These are phyloP conservation scores for Lepus timidus DNA, from an alignment of 2,113 vertebrate species.

Conservation along the genomic window DNA sequence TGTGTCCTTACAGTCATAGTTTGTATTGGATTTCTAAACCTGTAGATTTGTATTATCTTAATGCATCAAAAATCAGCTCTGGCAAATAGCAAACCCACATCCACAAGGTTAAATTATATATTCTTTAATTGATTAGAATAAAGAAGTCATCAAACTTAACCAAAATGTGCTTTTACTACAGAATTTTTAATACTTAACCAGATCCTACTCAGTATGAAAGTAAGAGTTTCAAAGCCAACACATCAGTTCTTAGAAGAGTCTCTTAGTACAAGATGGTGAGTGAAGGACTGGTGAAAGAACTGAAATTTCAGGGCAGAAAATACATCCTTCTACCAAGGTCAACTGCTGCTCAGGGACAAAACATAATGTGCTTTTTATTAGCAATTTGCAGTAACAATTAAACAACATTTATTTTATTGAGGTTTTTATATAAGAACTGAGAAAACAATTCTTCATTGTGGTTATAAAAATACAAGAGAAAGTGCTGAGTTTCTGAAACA, in stretches of 20 bases:
- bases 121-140: slow-evolving; percentile 58
- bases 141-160: slow-evolving; percentile 38
- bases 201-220: background rate
- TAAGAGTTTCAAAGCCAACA: slow-evolving; percentile 26
- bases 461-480: slow-evolving; percentile 62
- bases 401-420: slow-evolving; percentile 62
- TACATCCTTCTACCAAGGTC: slow-evolving; percentile 19
- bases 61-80: slow-evolving; percentile 49
- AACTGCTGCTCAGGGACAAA: slow-evolving; percentile 32
- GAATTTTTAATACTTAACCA: background rate
- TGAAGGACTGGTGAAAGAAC: slow-evolving; percentile 48
- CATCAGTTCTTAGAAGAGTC: slow-evolving; percentile 1
- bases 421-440: slow-evolving; percentile 60
- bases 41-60: slow-evolving; percentile 47
- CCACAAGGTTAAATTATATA: slow-evolving; percentile 48
- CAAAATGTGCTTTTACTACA: slow-evolving; percentile 55
- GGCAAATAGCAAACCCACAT: slow-evolving; percentile 35
- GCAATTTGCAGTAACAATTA: slow-evolving; percentile 61
- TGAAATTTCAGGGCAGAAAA: slow-evolving; percentile 48
- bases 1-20: slow-evolving; percentile 33
- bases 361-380: slow-evolving; percentile 62
- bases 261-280: background rate
- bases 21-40: slow-evolving; percentile 3
- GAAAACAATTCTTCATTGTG: slow-evolving; percentile 60
- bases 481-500: slow-evolving; percentile 48